Percentiles rank a stretch among this genome's conserved stretches.
These are phyloP conservation scores for Atherinosoma microstoma DNA, from an alignment of 2,797 vertebrate species.

Conservation along the genomic window DNA sequence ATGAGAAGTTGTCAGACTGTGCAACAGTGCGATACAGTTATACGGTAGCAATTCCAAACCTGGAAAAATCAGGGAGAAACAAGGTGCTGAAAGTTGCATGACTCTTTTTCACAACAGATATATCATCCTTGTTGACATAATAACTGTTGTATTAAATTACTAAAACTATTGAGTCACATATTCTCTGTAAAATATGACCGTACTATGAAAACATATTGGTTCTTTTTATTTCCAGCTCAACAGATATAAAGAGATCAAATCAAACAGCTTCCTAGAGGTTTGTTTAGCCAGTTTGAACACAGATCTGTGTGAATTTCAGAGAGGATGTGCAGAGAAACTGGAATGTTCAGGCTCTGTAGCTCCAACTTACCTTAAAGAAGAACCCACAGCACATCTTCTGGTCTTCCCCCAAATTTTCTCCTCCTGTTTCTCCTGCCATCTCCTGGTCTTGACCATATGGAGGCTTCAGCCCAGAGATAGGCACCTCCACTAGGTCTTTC, in stretches of 20 bases:
- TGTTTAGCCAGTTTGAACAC: background rate
- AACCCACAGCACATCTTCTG: conserved; percentile 99
- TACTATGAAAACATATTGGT: background rate
- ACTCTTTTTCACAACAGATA: background rate
- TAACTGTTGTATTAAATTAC: background rate
- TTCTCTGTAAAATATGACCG: background rate
- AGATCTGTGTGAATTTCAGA: background rate
- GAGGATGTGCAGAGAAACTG: background rate
- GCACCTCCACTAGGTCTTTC: conserved; percentile 90
- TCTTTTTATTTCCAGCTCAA: background rate
- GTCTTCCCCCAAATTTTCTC: conserved; percentile 83
- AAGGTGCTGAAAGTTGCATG: background rate
- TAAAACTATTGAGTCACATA: background rate
- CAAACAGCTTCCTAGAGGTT: background rate
- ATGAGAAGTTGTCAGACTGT: conserved; percentile 6
- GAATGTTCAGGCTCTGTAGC: background rate
- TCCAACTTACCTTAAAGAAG: conserved; percentile 93
- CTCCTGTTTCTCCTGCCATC: conserved; percentile 81
- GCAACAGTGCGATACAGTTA: background rate
- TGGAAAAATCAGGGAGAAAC: background rate
- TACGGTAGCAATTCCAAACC: background rate
- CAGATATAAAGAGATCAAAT: background rate
- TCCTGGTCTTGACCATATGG: conserved; percentile 73
- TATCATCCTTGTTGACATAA: background rate
- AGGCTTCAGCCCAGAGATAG: conserved; percentile 87